Conservation (phyloP, 1,140 invertebrate genomes). For the Notospermus geniculatus region DNA sequence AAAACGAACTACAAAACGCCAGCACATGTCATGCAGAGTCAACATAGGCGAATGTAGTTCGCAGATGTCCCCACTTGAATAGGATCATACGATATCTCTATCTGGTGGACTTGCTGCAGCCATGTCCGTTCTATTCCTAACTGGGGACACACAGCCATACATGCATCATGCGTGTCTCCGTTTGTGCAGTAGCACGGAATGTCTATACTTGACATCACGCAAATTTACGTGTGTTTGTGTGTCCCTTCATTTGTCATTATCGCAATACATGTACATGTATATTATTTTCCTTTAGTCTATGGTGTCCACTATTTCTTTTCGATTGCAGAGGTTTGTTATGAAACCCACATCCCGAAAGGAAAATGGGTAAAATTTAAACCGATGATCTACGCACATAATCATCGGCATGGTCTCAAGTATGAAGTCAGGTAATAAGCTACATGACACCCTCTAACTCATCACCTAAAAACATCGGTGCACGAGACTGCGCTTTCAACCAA, state of each 20-base stretch:
- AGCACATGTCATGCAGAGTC: no score
- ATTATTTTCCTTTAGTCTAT: neutral
- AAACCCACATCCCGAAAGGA: neutral
- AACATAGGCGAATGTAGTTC: no score
- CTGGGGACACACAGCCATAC: neutral
- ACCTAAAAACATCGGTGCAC: no score
- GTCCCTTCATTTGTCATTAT: neutral
- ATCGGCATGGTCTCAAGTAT: neutral
- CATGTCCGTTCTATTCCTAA: no score
- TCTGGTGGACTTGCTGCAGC: no score
- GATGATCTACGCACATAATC: conserved; percentile 1
- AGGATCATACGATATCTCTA: no score
- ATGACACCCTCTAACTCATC: neutral
- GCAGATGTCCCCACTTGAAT: no score
- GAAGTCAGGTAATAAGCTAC: neutral
- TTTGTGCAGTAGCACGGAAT: neutral
- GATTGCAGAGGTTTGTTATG: conserved; percentile 4
- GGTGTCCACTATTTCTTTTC: neutral
- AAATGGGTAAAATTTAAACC: conserved; percentile 4
- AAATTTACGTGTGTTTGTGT: neutral
- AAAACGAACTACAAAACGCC: no score
- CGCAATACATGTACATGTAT: neutral
- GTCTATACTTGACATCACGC: neutral
- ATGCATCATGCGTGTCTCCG: neutral
- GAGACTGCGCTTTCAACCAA: no score